A percentile compares a stretch with the other conserved stretches of the same genome.
phyloP scores from a whole-genome alignment of 1,140 invertebrate genomes.

The Sminthurides bifidus region DNA sequence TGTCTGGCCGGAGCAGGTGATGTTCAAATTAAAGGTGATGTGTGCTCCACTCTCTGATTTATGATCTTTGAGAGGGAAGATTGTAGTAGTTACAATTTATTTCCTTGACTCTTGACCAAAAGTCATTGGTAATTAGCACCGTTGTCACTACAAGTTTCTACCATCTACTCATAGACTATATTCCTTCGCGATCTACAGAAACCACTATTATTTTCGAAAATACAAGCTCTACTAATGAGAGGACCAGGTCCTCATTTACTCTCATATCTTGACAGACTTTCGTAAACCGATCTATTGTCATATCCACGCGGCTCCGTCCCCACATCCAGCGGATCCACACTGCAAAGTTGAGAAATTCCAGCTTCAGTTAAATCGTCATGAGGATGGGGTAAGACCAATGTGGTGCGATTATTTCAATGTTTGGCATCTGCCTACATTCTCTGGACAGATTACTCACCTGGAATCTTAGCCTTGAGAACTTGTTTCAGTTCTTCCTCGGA shows the following conservation, averaged over 20 bases:
- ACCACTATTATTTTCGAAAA: slow-evolving; percentile 24
- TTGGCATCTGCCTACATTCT: neutral
- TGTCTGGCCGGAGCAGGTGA: too few species aligned
- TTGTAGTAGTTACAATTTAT: too few species aligned
- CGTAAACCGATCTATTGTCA: slow-evolving; percentile 28
- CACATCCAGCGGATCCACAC: slow-evolving; percentile 31
- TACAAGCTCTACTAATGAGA: slow-evolving; percentile 22
- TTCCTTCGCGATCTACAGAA: too few species aligned
- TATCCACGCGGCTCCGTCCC: slow-evolving; percentile 23
- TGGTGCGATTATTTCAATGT: neutral
- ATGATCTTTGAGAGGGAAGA: too few species aligned
- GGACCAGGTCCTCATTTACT: slow-evolving; percentile 24
- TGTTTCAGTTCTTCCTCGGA: slow-evolving; percentile 20
- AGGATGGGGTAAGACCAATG: neutral
- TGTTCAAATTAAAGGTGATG: too few species aligned
- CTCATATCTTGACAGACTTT: slow-evolving; percentile 22
- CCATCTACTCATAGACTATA: too few species aligned
- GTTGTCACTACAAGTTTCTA: too few species aligned
- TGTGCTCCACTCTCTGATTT: too few species aligned
- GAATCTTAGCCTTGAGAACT: slow-evolving; percentile 21
- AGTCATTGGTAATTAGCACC: too few species aligned
- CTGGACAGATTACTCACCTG: slow-evolving; percentile 15
- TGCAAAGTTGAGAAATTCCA: slow-evolving; percentile 10
- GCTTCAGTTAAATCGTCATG: neutral
- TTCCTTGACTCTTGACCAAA: too few species aligned